These are phyloP conservation scores for Sinosuthora webbiana DNA, from an alignment of 2,113 vertebrate species.

Conservation along the genomic window DNA sequence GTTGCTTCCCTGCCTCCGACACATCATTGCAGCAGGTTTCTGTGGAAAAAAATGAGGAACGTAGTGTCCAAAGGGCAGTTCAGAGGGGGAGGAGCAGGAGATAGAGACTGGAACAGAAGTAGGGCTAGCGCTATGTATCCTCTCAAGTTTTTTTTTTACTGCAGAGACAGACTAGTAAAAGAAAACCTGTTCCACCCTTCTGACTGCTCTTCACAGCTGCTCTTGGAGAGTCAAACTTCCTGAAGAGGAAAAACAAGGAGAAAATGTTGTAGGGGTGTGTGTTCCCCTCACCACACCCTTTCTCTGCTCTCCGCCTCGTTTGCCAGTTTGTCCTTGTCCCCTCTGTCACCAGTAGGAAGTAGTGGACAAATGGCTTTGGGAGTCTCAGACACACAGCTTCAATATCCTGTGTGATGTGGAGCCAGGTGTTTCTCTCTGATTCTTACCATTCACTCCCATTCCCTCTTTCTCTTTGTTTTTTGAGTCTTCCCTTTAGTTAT, in stretches of 20 bases:
- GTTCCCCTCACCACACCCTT: not conserved
- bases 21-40: not conserved
- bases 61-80: not conserved
- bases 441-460: not conserved
- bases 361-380: not conserved
- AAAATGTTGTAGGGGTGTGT: not conserved
- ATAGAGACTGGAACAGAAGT: not conserved
- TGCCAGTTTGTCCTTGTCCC: not conserved
- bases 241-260: not conserved
- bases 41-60: not conserved
- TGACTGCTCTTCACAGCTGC: not conserved
- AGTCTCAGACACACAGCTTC: not conserved
- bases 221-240: not conserved
- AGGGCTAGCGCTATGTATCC: not conserved
- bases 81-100: not conserved
- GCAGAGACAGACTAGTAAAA: not conserved
- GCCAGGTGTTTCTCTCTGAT: not conserved
- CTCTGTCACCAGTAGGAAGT: not conserved
- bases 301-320: fast-evolving
- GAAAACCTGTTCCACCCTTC: not conserved
- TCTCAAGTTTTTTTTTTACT: not conserved
- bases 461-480: not conserved
- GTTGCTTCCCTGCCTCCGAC: not conserved
- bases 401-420: not conserved
- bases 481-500: not conserved